A percentile compares a stretch with the other conserved stretches of the same genome.
Conservation (phyloP, 2,797 vertebrate species). For the Natrix natrix region DNA sequence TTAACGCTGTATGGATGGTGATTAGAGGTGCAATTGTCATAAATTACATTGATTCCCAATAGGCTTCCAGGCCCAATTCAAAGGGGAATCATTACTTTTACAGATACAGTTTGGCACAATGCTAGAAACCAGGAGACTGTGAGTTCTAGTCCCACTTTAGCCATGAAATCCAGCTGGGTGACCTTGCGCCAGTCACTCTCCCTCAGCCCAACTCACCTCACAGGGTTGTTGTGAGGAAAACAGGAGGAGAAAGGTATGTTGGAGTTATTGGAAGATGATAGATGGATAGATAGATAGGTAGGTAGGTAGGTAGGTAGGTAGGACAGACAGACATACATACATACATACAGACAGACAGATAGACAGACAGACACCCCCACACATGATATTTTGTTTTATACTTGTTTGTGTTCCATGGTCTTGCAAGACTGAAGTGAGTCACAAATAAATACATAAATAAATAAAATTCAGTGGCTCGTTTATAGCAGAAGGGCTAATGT, state of each 20-base stretch:
- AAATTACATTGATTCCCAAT: not conserved
- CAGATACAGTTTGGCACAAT: not conserved
- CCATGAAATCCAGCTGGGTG: not conserved
- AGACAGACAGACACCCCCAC: too few relatives aligned
- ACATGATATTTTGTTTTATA: not conserved
- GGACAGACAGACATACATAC: too few relatives aligned
- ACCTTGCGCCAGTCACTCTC: not conserved
- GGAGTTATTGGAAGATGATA: not conserved
- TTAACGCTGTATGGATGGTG: not conserved
- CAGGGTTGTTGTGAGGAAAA: not conserved
- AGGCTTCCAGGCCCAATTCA: not conserved
- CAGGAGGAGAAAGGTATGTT: not conserved
- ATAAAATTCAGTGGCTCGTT: not conserved
- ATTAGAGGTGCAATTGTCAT: not conserved
- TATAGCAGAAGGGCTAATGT: not conserved
- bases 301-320: not conserved
- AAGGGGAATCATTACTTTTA: not conserved
- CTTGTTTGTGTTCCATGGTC: not conserved
- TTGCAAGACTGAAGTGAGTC: not conserved
- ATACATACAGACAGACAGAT: too few relatives aligned
- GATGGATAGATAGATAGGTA: not conserved
- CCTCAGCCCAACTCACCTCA: not conserved
- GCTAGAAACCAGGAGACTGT: not conserved
- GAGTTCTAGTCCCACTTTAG: not conserved
- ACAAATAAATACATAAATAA: not conserved